A percentile compares a stretch with the other conserved stretches of the same genome.
phyloP scores from a whole-genome alignment of 2,888 invertebrate genomes.

The Caradrina clavipalpis region DNA sequence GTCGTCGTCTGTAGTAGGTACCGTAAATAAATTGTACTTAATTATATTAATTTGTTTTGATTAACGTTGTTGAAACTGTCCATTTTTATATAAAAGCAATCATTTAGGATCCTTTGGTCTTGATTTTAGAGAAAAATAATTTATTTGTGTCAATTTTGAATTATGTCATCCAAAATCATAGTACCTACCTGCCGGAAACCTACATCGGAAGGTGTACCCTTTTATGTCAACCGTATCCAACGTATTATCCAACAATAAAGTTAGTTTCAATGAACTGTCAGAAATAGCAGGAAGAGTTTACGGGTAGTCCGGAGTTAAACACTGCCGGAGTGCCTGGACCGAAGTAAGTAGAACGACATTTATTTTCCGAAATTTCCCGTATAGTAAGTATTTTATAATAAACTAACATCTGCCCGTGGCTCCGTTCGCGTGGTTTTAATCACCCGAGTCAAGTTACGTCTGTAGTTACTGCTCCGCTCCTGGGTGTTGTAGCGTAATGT shows the following conservation, averaged over 20 bases:
- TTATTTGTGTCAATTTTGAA: neutral
- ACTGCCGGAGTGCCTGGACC: neutral
- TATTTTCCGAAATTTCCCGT: neutral
- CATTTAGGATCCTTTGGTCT: neutral
- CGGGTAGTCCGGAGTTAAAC: neutral
- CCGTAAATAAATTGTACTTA: too few species aligned
- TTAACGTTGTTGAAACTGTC: neutral
- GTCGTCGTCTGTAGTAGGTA: too few species aligned
- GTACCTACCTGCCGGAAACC: neutral
- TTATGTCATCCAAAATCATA: neutral
- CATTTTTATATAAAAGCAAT: neutral
- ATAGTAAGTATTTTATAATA: neutral
- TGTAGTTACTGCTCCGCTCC: too few species aligned
- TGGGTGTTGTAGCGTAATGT: too few species aligned
- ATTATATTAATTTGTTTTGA: too few species aligned
- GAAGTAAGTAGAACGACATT: neutral
- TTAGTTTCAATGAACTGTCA: conserved; percentile 5
- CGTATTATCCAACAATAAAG: neutral
- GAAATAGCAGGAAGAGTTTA: neutral
- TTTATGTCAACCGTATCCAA: neutral
- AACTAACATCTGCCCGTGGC: too few species aligned
- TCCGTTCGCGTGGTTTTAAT: too few species aligned
- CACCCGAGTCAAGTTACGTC: too few species aligned
- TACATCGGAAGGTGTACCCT: neutral
- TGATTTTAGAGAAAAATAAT: neutral